Evolutionary conservation across 2,797 vertebrate genomes (phyloP).

Genomic region (Columba guinea): DNA sequence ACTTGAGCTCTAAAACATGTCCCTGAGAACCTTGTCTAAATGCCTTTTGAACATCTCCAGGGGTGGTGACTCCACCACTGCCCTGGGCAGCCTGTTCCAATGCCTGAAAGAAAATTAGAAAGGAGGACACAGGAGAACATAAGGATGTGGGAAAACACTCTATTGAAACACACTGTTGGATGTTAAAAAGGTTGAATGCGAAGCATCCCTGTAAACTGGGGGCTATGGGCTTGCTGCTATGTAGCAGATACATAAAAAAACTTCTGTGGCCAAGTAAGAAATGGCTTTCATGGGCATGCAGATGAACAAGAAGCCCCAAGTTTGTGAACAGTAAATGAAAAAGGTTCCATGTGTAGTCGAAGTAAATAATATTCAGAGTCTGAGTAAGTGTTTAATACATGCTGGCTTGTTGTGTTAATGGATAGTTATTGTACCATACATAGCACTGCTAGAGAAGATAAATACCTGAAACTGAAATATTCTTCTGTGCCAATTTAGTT

Average conservation of each 20-base stretch:
- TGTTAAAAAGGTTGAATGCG: background rate
- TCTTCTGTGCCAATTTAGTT: background rate
- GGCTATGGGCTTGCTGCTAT: rapidly evolving
- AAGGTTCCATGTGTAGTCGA: background rate
- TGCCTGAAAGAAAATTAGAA: background rate
- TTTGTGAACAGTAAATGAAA: background rate
- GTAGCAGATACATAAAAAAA: background rate
- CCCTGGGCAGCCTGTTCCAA: too few relatives aligned
- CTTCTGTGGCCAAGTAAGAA: background rate
- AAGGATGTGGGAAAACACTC: background rate
- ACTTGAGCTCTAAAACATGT: too few relatives aligned
- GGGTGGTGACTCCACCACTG: too few relatives aligned
- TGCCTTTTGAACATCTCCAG: too few relatives aligned
- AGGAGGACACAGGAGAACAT: background rate
- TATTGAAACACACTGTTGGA: background rate
- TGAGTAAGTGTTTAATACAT: background rate
- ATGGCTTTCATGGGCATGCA: background rate
- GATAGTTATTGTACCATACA: background rate
- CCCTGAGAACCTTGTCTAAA: too few relatives aligned
- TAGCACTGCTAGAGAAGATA: background rate
- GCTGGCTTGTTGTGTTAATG: background rate
- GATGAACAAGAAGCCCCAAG: background rate
- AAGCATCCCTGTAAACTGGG: background rate
- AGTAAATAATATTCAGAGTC: background rate
- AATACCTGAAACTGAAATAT: background rate